Conservation (phyloP, 2,113 vertebrate genomes). For the Charina bottae region DNA sequence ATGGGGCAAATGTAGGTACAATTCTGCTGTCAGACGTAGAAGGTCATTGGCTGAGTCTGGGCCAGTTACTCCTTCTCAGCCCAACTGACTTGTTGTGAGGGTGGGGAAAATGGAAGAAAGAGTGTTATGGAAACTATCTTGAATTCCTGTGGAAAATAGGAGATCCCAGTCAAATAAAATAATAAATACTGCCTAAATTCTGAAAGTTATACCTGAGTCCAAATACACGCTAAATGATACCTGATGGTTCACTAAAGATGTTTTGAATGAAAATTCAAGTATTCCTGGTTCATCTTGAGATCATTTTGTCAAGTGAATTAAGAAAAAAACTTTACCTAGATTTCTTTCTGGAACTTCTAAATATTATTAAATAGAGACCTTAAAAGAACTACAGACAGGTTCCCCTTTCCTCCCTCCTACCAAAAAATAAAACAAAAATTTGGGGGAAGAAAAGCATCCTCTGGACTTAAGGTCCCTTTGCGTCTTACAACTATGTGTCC, state of each 20-base stretch:
- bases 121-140: neutral
- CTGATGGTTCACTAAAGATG: neutral
- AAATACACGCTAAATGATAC: neutral
- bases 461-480: neutral
- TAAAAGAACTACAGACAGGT: neutral
- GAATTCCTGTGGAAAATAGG: neutral
- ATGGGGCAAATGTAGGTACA: neutral
- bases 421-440: neutral
- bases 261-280: neutral
- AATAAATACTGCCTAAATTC: neutral
- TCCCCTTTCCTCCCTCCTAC: neutral
- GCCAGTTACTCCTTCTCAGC: too few relatives aligned
- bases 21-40: neutral
- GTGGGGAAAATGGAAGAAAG: neutral
- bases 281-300: neutral
- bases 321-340: too few relatives aligned
- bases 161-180: neutral
- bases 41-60: neutral
- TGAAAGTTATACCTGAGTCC: neutral
- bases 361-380: neutral
- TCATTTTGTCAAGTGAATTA: neutral
- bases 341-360: neutral
- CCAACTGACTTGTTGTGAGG: neutral
- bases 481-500: neutral
- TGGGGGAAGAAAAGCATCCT: neutral